These are phyloP conservation scores for Herminia tarsipennalis DNA, from an alignment of 2,888 invertebrate species.

Conservation along the genomic window DNA sequence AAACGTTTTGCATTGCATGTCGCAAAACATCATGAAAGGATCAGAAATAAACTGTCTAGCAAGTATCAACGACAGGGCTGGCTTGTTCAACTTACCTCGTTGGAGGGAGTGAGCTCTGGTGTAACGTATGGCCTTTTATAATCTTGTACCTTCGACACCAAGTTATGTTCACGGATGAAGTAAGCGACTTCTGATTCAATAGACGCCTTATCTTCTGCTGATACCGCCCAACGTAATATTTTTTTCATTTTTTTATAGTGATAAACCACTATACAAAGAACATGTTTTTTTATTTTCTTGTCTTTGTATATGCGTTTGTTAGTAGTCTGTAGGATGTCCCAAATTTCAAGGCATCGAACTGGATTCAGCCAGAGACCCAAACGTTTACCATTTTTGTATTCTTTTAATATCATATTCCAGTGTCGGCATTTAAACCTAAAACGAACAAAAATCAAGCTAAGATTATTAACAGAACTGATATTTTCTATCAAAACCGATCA, in stretches of 20 bases:
- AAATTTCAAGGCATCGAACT: conserved; percentile 66
- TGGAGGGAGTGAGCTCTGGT: conserved; percentile 55
- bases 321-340: conserved; percentile 61
- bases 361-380: conserved; percentile 65
- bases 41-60: too few relatives aligned
- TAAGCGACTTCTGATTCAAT: conserved; percentile 56
- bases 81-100: conserved; percentile 35
- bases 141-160: too few relatives aligned
- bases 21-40: too few relatives aligned
- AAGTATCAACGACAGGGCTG: too few relatives aligned
- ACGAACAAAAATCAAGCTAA: too few relatives aligned
- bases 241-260: conserved; percentile 43
- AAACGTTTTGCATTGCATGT: too few relatives aligned
- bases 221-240: conserved; percentile 29
- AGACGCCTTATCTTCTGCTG: conserved; percentile 52
- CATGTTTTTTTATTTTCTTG: conserved; percentile 54
- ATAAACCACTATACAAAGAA: conserved; percentile 65
- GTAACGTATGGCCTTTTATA: conserved; percentile 57
- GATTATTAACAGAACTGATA: too few relatives aligned
- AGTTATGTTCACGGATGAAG: conserved; percentile 53
- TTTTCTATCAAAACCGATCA: too few relatives aligned
- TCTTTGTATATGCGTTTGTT: conserved; percentile 56
- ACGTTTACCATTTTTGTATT: conserved; percentile 57
- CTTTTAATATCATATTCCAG: conserved; percentile 73
- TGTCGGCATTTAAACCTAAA: conserved; percentile 68